Percentiles rank a stretch among this genome's conserved stretches.
Evolutionary conservation across 2,113 vertebrate genomes (phyloP).

Genomic region (Odobenus rosmarus): DNA sequence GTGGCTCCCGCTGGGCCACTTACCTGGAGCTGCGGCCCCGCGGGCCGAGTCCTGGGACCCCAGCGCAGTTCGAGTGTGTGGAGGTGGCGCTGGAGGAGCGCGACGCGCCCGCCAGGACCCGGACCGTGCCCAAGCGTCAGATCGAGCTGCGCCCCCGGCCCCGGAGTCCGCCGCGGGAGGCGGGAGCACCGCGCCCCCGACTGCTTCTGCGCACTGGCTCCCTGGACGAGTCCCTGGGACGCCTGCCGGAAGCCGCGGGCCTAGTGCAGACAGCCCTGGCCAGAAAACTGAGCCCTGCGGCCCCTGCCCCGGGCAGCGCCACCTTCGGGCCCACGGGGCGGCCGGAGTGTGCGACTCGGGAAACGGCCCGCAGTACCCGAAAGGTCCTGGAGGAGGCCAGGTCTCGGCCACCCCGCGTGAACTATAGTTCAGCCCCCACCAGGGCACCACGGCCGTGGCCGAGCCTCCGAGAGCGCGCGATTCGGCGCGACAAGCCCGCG

Average conservation of each 20-base stretch:
- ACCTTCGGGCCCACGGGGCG: neutral
- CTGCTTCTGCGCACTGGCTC: slow-evolving; percentile 91
- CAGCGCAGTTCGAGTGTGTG: slow-evolving; percentile 90
- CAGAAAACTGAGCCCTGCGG: slow-evolving; percentile 89
- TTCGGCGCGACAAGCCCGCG: slow-evolving; percentile 74
- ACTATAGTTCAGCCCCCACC: slow-evolving; percentile 41
- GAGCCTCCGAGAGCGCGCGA: slow-evolving; percentile 86
- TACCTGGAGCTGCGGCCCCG: slow-evolving; percentile 84
- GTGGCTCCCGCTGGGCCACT: slow-evolving; percentile 88
- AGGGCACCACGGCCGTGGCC: slow-evolving; percentile 84
- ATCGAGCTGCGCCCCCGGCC: slow-evolving; percentile 93
- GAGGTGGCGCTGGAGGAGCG: slow-evolving; percentile 92
- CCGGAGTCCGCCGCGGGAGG: slow-evolving; percentile 68
- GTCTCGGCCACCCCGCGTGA: slow-evolving; percentile 39
- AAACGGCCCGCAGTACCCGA: neutral
- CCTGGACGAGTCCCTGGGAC: slow-evolving; percentile 87
- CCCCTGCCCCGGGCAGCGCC: neutral
- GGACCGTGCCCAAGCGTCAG: slow-evolving; percentile 96
- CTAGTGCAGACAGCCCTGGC: slow-evolving; percentile 93
- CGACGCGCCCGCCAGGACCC: slow-evolving; percentile 84
- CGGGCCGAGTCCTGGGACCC: slow-evolving; percentile 56
- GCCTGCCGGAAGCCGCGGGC: slow-evolving; percentile 91
- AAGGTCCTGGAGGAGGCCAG: slow-evolving; percentile 19
- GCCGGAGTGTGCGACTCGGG: neutral
- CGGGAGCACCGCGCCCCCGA: slow-evolving; percentile 51